phyloP scores from a whole-genome alignment of 2,888 invertebrate species.

The Drosophila siamana region DNA sequence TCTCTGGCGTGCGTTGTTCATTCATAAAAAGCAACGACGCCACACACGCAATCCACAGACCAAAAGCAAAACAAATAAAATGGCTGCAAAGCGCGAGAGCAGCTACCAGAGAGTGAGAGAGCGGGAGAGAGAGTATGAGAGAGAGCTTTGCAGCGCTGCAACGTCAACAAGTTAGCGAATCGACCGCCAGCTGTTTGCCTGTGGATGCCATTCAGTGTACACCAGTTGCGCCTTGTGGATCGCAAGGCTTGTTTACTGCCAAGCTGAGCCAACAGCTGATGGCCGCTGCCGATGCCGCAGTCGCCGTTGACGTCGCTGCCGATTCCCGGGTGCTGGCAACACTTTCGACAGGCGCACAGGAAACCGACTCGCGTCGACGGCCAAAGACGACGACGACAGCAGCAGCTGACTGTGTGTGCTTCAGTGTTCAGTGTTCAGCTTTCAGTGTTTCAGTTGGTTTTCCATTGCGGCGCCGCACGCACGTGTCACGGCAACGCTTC shows the following conservation, averaged over 20 bases:
- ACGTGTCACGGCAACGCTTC: constrained; percentile 66
- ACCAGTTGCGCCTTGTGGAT: constrained; percentile 73
- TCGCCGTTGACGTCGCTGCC: constrained; percentile 8
- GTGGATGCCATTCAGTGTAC: constrained; percentile 63
- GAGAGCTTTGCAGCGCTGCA: constrained; percentile 49
- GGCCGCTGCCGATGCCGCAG: constrained; percentile 37
- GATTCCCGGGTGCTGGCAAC: constrained; percentile 45
- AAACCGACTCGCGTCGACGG: constrained; percentile 24
- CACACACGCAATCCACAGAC: constrained; percentile 56
- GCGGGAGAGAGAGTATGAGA: constrained; percentile 12
- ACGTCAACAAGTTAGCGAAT: constrained; percentile 63
- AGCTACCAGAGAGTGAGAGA: constrained; percentile 20
- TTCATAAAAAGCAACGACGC: constrained; percentile 63
- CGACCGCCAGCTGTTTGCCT: constrained; percentile 55
- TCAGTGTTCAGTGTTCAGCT: constrained; percentile 6
- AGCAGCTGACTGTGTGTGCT: constrained; percentile 35
- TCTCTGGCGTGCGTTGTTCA: constrained; percentile 41
- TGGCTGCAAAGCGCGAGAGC: constrained; percentile 38
- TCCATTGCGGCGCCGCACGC: constrained; percentile 73
- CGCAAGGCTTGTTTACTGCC: constrained; percentile 36
- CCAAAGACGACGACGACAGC: too few species aligned
- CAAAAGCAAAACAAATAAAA: constrained; percentile 33
- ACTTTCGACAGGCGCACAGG: constrained; percentile 68
- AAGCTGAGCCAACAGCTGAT: constrained; percentile 59
- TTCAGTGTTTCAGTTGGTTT: constrained; percentile 71